Percentiles rank a stretch among this genome's conserved stretches.
These are phyloP conservation scores for Zophobas atratus DNA, from an alignment of 1,140 invertebrate genomes.

Conservation along the genomic window DNA sequence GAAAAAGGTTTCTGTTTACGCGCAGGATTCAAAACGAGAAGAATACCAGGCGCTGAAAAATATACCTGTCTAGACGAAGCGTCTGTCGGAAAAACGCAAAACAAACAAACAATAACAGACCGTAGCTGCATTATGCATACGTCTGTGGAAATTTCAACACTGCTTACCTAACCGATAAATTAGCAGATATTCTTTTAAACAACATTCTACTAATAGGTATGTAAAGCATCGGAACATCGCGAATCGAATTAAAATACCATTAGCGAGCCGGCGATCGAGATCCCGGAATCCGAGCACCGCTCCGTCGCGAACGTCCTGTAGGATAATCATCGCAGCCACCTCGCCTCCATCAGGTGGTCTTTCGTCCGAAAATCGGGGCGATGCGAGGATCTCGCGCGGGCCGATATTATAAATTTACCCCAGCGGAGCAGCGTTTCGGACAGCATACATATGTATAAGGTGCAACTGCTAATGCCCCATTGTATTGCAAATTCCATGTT, in stretches of 20 bases:
- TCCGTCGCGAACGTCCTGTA: neutral
- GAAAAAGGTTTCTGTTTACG: too few species aligned
- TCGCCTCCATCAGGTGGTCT: conserved; percentile 16
- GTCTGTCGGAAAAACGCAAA: conserved; percentile 1
- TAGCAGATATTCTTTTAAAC: conserved; percentile 10
- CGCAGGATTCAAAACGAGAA: too few species aligned
- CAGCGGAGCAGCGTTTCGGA: conserved; percentile 52
- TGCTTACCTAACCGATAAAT: conserved; percentile 14
- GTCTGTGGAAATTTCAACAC: conserved; percentile 5
- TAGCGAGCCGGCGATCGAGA: neutral
- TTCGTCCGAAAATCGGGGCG: conserved; percentile 7
- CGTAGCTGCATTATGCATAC: neutral
- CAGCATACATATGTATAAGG: conserved; percentile 66
- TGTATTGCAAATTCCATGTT: conserved; percentile 68
- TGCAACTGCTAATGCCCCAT: conserved; percentile 65
- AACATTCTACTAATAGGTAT: neutral
- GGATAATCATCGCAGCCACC: neutral
- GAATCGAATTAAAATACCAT: conserved; percentile 15
- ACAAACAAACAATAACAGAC: neutral
- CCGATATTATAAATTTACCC: conserved; percentile 47
- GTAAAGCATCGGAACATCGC: conserved; percentile 21
- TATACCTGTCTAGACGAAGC: neutral
- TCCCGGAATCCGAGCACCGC: neutral
- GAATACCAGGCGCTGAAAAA: neutral
- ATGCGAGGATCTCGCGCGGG: conserved; percentile 8